Evolutionary conservation across 2,113 vertebrate genomes (phyloP), one percentile per base, ranked within the genome.

Genomic region (Syrmaticus mikado): DNA sequence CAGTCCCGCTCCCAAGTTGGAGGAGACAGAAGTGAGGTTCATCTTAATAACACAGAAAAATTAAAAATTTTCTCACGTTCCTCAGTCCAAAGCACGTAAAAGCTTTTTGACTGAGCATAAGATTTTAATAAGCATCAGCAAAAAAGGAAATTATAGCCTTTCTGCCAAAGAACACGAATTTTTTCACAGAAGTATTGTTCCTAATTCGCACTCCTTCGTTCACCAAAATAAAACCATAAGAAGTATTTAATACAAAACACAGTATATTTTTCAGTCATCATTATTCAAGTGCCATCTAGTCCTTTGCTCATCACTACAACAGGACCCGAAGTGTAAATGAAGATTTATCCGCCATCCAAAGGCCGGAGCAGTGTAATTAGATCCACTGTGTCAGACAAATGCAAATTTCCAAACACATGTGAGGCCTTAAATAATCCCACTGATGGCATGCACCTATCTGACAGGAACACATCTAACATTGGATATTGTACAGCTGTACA

Each of bases 71-170:
- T 53, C 68, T 67, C 65, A 36, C 60, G 32, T 81, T 80, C 82
- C 85, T 80, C 61, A 74, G 48, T 81, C 32, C 66, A 90, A 88
- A 86, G 76, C 57, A 92, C 38, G 86, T 34, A 83, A 86, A 88
- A 81, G 83, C 57, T 68, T 94, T 94, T 60, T 81, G 52, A 78
- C 8, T 86, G 73, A 95, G 60, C 38, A 46, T 24, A 53, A 2
- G 3, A 20, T n/a, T 94, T 81, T 85, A 8, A 93, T 45, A 94
- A 78, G 43, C 55, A 82, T n/a, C 78, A 87, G 50, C 32, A 82
- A 90, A 95, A 95, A 66, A 6, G 75, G 48, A 95, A 94, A 91
- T 95, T 65, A 95, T 2, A 94, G 75, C 58, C 64, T 85, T 95
- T 85, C 82, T 74, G 32, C 25, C 28, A 77, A 85, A 80, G 70